phyloP scores from a whole-genome alignment of 2,888 invertebrate species.

The Cerastoderma edule region DNA sequence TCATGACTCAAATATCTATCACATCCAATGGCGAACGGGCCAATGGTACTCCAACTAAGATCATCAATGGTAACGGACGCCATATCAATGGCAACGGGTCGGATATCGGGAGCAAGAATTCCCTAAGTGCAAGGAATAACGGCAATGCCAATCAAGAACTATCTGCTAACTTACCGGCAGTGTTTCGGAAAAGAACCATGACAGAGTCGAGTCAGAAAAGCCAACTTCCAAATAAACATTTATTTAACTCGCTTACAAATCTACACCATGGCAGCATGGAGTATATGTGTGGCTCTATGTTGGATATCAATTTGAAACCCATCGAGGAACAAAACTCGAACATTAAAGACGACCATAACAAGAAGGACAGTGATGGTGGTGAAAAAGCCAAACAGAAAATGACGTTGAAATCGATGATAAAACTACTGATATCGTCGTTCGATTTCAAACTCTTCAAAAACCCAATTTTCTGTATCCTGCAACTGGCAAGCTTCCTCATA shows the following conservation, averaged over 20 bases:
- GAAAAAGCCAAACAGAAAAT: not conserved
- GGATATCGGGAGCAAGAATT: not conserved
- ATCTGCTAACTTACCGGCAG: not conserved
- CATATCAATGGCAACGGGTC: not conserved
- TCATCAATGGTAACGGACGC: not conserved
- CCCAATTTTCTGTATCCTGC: slow-evolving; percentile 39
- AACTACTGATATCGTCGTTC: slow-evolving; percentile 11
- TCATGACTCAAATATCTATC: not conserved
- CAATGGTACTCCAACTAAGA: not conserved
- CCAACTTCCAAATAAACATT: not conserved
- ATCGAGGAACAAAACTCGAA: not conserved
- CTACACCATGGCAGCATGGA: not conserved
- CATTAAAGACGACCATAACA: not conserved
- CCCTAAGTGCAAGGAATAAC: not conserved
- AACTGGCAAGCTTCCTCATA: slow-evolving; percentile 29
- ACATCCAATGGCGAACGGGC: not conserved
- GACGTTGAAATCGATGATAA: slow-evolving; percentile 10
- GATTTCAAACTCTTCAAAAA: slow-evolving; percentile 51
- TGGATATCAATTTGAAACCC: not conserved
- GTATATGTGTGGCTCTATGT: slow-evolving; percentile 20
- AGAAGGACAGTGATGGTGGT: not conserved
- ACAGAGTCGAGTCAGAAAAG: slow-evolving; percentile 16
- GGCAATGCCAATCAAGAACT: no score
- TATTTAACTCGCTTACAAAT: not conserved
- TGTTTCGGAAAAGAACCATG: slow-evolving; percentile 4